Base-by-base conservation (phyloP, 2,797 vertebrate genomes). In the Macroramphosus scolopax region DNA sequence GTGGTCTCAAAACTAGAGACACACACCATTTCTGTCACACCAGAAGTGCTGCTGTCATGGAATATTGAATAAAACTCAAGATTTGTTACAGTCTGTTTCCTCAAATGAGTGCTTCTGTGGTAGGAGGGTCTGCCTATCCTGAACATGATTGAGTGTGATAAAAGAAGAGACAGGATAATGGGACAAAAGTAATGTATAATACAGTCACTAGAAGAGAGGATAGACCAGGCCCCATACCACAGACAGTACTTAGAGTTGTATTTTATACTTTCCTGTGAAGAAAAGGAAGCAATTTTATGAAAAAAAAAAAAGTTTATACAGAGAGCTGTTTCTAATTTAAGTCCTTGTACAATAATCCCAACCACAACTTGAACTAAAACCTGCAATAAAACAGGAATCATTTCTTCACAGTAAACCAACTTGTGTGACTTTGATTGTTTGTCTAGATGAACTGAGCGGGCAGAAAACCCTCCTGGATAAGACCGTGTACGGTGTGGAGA, bases 401-500 rank as follows among this genome's bases (percentile, higher is more conserved):
- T n/a, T n/a, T n/a, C n/a, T n/a, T n/a, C n/a, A n/a, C n/a, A n/a
- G n/a, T 13, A 39, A 25, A 15, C 10, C 4, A 12, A 33, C 8
- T 24, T 44, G 1, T 22, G 14, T 15, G 17, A 26, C 30, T 4
- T 8, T 26, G 13, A 2, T 17, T 34, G 39, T 51, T 63, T 8
- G 17, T 39, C 11, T 26, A 99, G 96, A 95, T 78, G 93, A 94
- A 48, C 88, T 92, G 54, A 90, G 72, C 10, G 89, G 90, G 11
- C 89, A 82, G 65, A 50, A 87, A 8, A 93, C 82, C 10, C 68
- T 95, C 44, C 85, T 92, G 66, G 93, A 96, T 67, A 96, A 93
- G 85, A 92, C 91, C 6, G 93, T 98, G 64, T 99, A 98, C 14
- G 96, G 96, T 3, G 95, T 99, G 70, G 96, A 98, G 79, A 98